Percentiles rank a stretch among this genome's conserved stretches.
Evolutionary conservation across 2,113 vertebrate species (phyloP).

Genomic region (Calyptomena viridis): DNA sequence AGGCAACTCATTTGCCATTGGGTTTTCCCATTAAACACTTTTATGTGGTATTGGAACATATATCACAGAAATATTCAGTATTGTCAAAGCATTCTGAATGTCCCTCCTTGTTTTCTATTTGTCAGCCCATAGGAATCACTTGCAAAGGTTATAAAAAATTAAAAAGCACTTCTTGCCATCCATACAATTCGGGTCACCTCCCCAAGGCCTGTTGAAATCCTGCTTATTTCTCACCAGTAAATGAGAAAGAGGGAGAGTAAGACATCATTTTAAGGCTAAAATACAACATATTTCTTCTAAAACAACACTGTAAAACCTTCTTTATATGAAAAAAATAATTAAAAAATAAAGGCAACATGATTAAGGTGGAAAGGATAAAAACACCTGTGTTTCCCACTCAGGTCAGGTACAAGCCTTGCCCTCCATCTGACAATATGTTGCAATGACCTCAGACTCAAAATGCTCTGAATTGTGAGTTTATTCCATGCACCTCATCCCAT

Average conservation of each 20-base stretch:
- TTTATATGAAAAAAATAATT: no score
- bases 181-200: slow-evolving; percentile 34
- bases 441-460: neutral
- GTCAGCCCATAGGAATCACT: neutral
- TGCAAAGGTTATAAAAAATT: neutral
- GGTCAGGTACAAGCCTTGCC: neutral
- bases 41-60: neutral
- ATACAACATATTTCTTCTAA: neutral
- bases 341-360: no score
- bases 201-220: neutral
- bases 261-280: neutral
- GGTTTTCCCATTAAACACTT: neutral
- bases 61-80: neutral
- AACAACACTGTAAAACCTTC: neutral
- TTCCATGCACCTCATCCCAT: neutral
- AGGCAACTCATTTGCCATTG: neutral
- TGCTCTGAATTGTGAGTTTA: neutral
- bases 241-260: slow-evolving; percentile 20
- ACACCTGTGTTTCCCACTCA: neutral
- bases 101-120: neutral
- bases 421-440: neutral
- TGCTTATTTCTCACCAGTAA: slow-evolving; percentile 16
- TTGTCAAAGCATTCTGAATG: neutral
- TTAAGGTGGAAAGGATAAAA: neutral
- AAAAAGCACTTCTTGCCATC: neutral